Evolutionary conservation across 2,797 vertebrate genomes (phyloP).

Genomic region (Siniperca scherzeri): DNA sequence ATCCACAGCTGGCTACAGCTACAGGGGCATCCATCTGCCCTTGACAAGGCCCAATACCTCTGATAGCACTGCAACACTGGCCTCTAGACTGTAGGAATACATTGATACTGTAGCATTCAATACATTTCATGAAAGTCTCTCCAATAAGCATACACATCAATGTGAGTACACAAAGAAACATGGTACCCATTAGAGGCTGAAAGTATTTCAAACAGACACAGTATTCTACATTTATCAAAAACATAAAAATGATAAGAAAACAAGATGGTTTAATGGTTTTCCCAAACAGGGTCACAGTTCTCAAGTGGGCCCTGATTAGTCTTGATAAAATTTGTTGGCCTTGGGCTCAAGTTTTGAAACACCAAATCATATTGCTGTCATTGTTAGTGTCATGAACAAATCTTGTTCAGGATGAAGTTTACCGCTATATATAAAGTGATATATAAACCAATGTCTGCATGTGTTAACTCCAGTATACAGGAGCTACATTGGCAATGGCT

Average conservation of each 20-base stretch:
- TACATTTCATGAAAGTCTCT: not conserved
- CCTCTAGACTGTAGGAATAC: not conserved
- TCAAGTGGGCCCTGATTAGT: not conserved
- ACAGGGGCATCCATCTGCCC: slow-evolving; percentile 54
- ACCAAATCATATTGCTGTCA: not conserved
- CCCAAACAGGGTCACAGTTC: not conserved
- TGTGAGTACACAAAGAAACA: slow-evolving; percentile 1
- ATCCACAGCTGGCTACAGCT: slow-evolving; percentile 60
- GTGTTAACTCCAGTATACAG: not conserved
- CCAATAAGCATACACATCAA: not conserved
- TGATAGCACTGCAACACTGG: slow-evolving; percentile 29
- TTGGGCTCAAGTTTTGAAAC: not conserved
- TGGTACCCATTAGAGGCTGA: not conserved
- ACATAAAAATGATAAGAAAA: not conserved
- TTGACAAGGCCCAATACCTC: slow-evolving; percentile 59
- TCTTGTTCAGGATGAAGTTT: not conserved
- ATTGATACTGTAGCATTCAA: slow-evolving; percentile 3
- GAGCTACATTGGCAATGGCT: not conserved
- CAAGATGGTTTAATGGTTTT: not conserved
- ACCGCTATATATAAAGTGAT: not conserved
- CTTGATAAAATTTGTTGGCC: not conserved
- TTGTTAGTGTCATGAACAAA: not conserved
- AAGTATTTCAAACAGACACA: not conserved
- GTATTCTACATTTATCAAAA: not conserved
- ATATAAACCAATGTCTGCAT: not conserved